Percentiles rank a stretch among this genome's conserved stretches.
These are phyloP conservation scores for Gymnodraco acuticeps DNA, from an alignment of 2,797 vertebrate species.

Conservation along the genomic window DNA sequence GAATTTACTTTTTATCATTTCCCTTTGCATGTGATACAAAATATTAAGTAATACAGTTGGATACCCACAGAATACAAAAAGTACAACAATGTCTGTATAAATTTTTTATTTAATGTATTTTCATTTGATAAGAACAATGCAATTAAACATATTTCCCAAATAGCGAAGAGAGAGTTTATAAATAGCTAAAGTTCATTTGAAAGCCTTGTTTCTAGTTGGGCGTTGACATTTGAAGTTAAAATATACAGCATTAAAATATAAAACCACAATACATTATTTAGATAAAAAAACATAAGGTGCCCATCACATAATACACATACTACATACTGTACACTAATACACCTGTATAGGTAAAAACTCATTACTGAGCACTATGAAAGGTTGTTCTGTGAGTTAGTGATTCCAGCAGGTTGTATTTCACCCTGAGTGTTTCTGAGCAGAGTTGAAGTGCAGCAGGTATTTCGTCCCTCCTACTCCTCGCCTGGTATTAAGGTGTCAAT, in stretches of 20 bases:
- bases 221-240: too few relatives aligned
- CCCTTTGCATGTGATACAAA: background rate
- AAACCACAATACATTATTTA: too few relatives aligned
- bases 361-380: background rate
- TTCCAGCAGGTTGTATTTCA: conserved; percentile 26
- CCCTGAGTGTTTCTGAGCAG: conserved; percentile 4
- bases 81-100: background rate
- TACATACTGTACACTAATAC: too few relatives aligned
- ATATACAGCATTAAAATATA: too few relatives aligned
- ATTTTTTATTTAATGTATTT: too few relatives aligned
- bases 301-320: too few relatives aligned
- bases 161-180: too few relatives aligned
- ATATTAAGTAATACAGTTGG: background rate
- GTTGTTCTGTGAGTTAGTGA: background rate
- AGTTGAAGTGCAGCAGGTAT: conserved; percentile 58
- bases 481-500: conserved; percentile 72
- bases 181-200: too few relatives aligned
- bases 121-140: too few relatives aligned
- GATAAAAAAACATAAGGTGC: too few relatives aligned
- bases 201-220: too few relatives aligned
- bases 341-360: background rate
- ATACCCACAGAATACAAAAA: background rate
- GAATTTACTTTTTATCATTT: background rate
- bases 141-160: too few relatives aligned
- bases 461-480: conserved; percentile 70